These are phyloP conservation scores for Drosophila novamexicana DNA, from an alignment of 1,140 invertebrate species.

Conservation along the genomic window DNA sequence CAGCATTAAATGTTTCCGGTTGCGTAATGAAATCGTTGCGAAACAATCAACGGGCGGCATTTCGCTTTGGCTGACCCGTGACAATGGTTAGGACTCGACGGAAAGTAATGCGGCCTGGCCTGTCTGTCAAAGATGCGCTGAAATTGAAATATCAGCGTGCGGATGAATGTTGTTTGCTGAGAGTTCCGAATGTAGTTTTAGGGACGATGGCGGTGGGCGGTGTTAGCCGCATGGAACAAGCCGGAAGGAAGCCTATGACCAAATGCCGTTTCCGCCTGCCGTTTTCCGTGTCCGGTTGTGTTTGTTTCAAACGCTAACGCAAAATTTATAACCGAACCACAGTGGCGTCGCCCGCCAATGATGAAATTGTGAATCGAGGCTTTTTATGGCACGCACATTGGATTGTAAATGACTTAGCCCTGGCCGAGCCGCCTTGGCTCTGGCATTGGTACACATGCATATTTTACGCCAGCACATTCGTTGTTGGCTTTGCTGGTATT, in stretches of 20 bases:
- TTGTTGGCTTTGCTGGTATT: conserved; percentile 62
- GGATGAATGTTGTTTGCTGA: conserved; percentile 25
- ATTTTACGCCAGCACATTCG: conserved; percentile 56
- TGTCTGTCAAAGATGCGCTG: conserved; percentile 42
- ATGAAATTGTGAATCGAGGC: conserved; percentile 43
- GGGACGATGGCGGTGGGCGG: conserved; percentile 9
- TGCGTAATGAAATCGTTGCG: conserved; percentile 38
- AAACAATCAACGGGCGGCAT: conserved; percentile 23
- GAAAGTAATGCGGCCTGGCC: conserved; percentile 25
- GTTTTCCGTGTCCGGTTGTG: conserved; percentile 47
- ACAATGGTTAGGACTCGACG: conserved; percentile 7
- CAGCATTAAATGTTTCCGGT: conserved; percentile 28
- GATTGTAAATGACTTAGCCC: conserved; percentile 8
- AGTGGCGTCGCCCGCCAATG: conserved; percentile 24
- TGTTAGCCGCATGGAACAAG: conserved; percentile 69
- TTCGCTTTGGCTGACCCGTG: conserved; percentile 8
- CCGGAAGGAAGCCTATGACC: conserved; percentile 72
- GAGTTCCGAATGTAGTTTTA: conserved; percentile 63
- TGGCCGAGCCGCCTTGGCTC: background rate
- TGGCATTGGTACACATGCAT: conserved; percentile 61
- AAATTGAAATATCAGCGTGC: conserved; percentile 64
- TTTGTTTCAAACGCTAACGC: conserved; percentile 46
- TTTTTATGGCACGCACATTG: conserved; percentile 57
- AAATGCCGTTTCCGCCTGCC: conserved; percentile 67
- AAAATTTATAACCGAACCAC: conserved; percentile 38